These are phyloP conservation scores for Platycheirus albimanus DNA, from an alignment of 2,888 invertebrate species.

Conservation along the genomic window DNA sequence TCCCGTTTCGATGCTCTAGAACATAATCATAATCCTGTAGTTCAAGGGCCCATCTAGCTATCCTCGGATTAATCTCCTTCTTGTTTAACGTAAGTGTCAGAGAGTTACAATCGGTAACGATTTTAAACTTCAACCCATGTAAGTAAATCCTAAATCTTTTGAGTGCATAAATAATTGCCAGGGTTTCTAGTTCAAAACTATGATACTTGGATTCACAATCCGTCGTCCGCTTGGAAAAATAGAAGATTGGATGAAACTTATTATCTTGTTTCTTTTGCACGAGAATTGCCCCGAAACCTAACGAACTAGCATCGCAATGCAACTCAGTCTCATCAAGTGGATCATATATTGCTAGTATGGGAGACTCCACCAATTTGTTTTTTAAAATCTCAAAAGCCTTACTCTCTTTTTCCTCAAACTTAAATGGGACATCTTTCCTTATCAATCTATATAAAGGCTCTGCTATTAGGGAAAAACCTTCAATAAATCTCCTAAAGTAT, in stretches of 20 bases:
- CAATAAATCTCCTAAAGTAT: too few species aligned
- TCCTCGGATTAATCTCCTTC: too few species aligned
- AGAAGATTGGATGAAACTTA: too few species aligned
- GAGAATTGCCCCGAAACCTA: conserved; percentile 75
- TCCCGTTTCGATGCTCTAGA: conserved; percentile 3
- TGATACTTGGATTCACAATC: neutral
- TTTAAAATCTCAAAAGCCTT: neutral
- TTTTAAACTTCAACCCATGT: neutral
- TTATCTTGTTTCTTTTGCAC: conserved; percentile 51
- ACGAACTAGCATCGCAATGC: conserved; percentile 75
- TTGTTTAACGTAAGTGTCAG: too few species aligned
- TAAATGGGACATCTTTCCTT: neutral
- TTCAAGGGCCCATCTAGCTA: too few species aligned
- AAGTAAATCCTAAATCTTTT: conserved; percentile 8
- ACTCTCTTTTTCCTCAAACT: neutral
- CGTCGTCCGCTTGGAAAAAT: too few species aligned
- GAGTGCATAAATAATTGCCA: neutral
- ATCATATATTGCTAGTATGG: neutral
- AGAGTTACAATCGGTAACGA: too few species aligned
- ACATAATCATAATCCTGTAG: too few species aligned
- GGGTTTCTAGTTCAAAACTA: conserved; percentile 5
- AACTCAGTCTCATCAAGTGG: neutral
- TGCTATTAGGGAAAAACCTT: neutral
- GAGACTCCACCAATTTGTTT: neutral
- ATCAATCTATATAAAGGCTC: neutral